Percentiles rank a stretch among this genome's conserved stretches.
These are phyloP conservation scores for Oxyura jamaicensis DNA, from an alignment of 2,113 vertebrate species.

Conservation along the genomic window DNA sequence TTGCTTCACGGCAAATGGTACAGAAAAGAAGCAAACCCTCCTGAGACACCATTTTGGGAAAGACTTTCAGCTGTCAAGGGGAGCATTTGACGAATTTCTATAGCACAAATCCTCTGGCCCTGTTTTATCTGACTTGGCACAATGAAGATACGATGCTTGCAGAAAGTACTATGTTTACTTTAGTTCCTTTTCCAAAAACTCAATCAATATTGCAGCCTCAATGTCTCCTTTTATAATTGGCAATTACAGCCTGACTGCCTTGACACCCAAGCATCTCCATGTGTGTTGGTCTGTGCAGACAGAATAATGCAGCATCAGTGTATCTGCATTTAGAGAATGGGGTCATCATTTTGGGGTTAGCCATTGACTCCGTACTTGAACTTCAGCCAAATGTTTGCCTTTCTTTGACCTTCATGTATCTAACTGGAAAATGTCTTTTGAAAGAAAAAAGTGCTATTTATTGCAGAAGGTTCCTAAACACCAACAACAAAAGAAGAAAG, in stretches of 20 bases:
- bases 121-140: conserved; percentile 60
- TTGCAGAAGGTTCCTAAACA: background rate
- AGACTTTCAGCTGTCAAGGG: conserved; percentile 21
- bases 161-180: conserved; percentile 53
- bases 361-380: background rate
- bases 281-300: background rate
- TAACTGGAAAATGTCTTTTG: background rate
- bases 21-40: background rate
- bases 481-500: background rate
- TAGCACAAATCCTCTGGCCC: conserved; percentile 45
- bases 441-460: background rate
- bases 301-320: background rate
- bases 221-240: conserved; percentile 42
- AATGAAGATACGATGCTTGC: conserved; percentile 29
- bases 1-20: background rate
- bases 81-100: conserved; percentile 46
- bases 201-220: conserved; percentile 57
- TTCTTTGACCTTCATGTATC: background rate
- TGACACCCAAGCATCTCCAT: background rate
- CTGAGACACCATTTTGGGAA: conserved; percentile 30
- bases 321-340: background rate
- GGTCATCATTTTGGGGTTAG: background rate
- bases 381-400: background rate
- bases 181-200: conserved; percentile 39
- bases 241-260: conserved; percentile 35